A percentile compares a stretch with the other conserved stretches of the same genome.
Evolutionary conservation across 2,797 vertebrate genomes (phyloP).

Genomic region (Eospalax fontanierii): DNA sequence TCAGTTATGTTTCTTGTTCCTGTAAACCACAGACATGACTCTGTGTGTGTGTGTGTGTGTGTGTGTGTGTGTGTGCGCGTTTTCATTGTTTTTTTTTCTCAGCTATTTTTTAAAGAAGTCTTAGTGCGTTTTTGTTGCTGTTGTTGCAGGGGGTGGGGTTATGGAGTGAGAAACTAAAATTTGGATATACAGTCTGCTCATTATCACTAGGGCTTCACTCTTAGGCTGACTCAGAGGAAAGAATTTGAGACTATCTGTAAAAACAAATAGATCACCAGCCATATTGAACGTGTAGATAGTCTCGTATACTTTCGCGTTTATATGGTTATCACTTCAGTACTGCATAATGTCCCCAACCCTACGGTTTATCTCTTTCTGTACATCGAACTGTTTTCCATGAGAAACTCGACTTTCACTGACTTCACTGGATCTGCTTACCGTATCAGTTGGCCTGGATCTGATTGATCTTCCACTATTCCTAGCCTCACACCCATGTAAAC

Average conservation of each 20-base stretch:
- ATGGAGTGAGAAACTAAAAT: constrained; percentile 34
- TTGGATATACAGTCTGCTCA: neutral
- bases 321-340: neutral
- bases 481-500: fast-evolving
- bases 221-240: neutral
- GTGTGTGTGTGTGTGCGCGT: neutral
- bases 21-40: neutral
- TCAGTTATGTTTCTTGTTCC: neutral
- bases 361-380: constrained; percentile 5
- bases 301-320: neutral
- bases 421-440: neutral
- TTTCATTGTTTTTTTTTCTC: neutral
- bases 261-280: neutral
- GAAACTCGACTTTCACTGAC: neutral
- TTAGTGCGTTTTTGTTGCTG: neutral
- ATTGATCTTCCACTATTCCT: neutral
- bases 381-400: neutral
- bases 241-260: neutral
- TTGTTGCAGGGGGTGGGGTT: too few relatives aligned
- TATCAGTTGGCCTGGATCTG: neutral
- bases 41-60: neutral
- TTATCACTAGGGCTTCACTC: neutral
- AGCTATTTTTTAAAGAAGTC: neutral
- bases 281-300: neutral
- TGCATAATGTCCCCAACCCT: neutral